phyloP scores from a whole-genome alignment of 2,113 vertebrate genomes.

The Boulengeromyrus knoepffleri region DNA sequence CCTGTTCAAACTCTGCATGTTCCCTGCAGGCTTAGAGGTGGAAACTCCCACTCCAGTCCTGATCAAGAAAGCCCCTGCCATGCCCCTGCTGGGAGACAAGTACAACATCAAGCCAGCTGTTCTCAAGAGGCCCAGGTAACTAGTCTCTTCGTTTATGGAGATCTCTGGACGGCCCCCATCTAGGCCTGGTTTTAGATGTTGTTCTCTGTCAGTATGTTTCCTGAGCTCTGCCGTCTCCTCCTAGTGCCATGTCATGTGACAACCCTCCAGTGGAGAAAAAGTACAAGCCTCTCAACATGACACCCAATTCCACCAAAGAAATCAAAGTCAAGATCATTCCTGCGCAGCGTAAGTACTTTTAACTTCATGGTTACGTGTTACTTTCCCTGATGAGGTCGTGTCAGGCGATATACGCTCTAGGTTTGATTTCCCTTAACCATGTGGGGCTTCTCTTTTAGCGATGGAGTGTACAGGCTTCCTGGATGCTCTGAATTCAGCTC shows the following conservation, averaged over 20 bases:
- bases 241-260: conserved; percentile 46
- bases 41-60: conserved; percentile 70
- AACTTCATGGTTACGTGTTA: background rate
- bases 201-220: background rate
- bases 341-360: conserved; percentile 72
- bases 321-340: conserved; percentile 97
- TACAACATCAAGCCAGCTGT: conserved; percentile 86
- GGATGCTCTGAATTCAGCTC: conserved; percentile 90
- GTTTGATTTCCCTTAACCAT: background rate
- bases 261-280: conserved; percentile 80
- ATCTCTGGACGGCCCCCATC: background rate
- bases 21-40: conserved; percentile 71
- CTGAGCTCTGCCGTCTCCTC: background rate
- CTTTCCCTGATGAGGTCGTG: background rate
- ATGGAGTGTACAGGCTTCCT: conserved; percentile 89
- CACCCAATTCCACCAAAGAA: conserved; percentile 83
- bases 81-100: conserved; percentile 72
- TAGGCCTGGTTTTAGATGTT: background rate
- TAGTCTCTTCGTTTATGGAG: background rate
- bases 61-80: conserved; percentile 62
- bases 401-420: background rate
- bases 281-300: conserved; percentile 88
- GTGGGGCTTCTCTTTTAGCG: conserved; percentile 49
- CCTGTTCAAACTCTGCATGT: background rate
- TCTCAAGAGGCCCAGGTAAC: conserved; percentile 79